These are phyloP conservation scores for Cotesia glomerata DNA, from an alignment of 1,140 invertebrate species.

Conservation along the genomic window DNA sequence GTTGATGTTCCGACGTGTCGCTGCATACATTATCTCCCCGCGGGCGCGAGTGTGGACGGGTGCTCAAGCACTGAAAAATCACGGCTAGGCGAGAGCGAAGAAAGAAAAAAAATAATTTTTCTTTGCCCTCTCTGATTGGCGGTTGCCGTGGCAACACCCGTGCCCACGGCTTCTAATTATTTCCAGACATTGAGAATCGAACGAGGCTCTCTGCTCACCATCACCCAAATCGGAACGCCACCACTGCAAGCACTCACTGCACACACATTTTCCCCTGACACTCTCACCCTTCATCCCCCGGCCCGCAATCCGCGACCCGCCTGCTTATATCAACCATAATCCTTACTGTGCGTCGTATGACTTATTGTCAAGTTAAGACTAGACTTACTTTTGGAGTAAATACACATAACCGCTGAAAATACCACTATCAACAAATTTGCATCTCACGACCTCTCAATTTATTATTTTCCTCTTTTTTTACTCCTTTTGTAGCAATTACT, in stretches of 20 bases:
- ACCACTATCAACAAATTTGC: too few species aligned
- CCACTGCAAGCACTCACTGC: conserved; percentile 36
- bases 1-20: conserved; percentile 54
- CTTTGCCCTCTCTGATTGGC: conserved; percentile 62
- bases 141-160: conserved; percentile 64
- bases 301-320: neutral
- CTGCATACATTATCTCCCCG: conserved; percentile 61
- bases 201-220: conserved; percentile 51
- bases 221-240: conserved; percentile 45
- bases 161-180: conserved; percentile 61
- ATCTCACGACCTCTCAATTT: too few species aligned
- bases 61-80: conserved; percentile 36
- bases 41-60: conserved; percentile 31
- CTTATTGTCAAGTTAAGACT: neutral
- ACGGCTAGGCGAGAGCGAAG: conserved; percentile 29
- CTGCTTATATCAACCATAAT: neutral
- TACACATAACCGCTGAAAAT: too few species aligned
- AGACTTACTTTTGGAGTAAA: neutral
- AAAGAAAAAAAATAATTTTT: conserved; percentile 56
- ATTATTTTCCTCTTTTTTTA: too few species aligned
- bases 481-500: neutral
- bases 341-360: too few species aligned
- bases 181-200: conserved; percentile 66
- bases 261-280: conserved; percentile 23
- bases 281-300: neutral